Base-by-base conservation (phyloP, 2,797 vertebrate genomes). In the Florisuga fusca region DNA sequence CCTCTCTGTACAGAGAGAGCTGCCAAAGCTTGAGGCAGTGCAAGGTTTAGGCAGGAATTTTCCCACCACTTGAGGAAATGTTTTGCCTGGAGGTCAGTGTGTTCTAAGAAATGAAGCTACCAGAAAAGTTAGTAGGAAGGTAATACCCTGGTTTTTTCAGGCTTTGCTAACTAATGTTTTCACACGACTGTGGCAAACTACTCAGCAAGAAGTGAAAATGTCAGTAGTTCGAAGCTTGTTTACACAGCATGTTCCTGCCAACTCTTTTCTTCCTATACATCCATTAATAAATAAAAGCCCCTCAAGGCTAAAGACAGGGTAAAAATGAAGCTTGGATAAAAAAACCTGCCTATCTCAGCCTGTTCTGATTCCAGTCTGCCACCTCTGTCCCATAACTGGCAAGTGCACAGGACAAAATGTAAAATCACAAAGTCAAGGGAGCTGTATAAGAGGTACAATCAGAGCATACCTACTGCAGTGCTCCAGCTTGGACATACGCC, bases 191-290 rank as follows among this genome's bases (percentile, higher is more conserved):
- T 80, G 48, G 74, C 66, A 87, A 88, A 81, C 83, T 58, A 73
- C 29, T 86, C 45, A 57, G 55, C 57, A 50, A 12, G 8, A 86
- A 96, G 36, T 7, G 17, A 83, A 89, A 83, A 90, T 78, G 75
- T 87, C 68, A 62, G 75, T 74, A 74, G 64, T 93, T 87, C 7
- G 13, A 66, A 83, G 72, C 81, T 93, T 92, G 68, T 95, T 96
- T 95, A 73, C 53, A 19, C 57, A 71, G 75, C 31, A 8, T 88
- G 34, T 86, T 78, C 55, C 73, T 84, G 76, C 62, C 72, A 84
- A 45, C 18, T 89, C 62, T 29, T 72, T 75, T 58, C 55, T 93
- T 95, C 14, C 59, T 88, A 50, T 84, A 83, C 9, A 48, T 57
- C 48, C 66, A 46, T 86, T 91, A 86, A 76, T 91, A 92, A 91